phyloP scores from a whole-genome alignment of 2,797 vertebrate species.

The Acanthurus lineatus region DNA sequence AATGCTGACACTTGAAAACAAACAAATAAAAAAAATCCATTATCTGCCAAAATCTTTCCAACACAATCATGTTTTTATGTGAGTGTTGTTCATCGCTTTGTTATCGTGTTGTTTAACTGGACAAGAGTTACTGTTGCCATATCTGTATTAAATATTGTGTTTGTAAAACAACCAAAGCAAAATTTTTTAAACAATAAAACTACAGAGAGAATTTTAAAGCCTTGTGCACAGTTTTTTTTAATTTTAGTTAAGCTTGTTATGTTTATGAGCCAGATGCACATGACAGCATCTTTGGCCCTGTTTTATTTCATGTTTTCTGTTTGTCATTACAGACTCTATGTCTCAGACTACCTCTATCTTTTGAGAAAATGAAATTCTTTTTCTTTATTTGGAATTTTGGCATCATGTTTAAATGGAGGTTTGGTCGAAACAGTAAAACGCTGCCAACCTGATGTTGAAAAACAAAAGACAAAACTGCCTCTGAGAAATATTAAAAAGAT shows the following conservation, averaged over 20 bases:
- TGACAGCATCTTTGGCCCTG: not conserved
- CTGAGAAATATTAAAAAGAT: not conserved
- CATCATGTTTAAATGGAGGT: not conserved
- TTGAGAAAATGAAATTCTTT: not conserved
- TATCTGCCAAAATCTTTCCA: slow-evolving; percentile 16
- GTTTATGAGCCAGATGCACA: not conserved
- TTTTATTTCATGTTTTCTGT: slow-evolving; percentile 15
- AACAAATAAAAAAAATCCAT: not conserved
- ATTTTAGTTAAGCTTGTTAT: not conserved
- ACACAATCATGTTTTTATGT: not conserved
- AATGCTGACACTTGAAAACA: slow-evolving; percentile 21
- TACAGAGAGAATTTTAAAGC: not conserved
- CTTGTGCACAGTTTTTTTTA: no score
- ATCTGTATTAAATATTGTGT: not conserved
- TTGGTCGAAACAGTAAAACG: not conserved
- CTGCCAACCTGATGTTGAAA: not conserved
- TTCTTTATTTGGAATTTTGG: not conserved
- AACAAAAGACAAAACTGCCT: not conserved
- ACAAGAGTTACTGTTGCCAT: not conserved
- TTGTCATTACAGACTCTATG: not conserved
- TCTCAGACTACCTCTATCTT: not conserved
- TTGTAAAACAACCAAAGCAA: not conserved
- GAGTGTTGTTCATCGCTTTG: slow-evolving; percentile 15
- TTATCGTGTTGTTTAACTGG: not conserved
- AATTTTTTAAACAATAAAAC: not conserved